These are phyloP conservation scores for Caracal caracal DNA, from an alignment of 2,113 vertebrate genomes.

Conservation along the genomic window DNA sequence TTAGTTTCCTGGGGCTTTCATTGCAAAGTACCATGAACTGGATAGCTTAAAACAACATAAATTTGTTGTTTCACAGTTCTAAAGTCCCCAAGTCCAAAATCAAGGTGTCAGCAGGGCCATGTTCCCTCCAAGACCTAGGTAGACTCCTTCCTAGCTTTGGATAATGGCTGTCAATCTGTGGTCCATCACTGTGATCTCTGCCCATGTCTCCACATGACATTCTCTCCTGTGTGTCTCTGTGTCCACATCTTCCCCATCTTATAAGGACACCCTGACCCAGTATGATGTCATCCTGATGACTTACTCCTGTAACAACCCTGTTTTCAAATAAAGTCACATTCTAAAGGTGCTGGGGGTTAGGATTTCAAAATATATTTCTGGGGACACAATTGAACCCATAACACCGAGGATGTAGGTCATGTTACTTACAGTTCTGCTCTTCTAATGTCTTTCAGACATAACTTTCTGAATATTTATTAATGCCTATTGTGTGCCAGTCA, in stretches of 20 bases:
- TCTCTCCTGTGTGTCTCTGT: neutral
- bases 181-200: neutral
- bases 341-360: neutral
- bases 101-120: neutral
- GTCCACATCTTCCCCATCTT: neutral
- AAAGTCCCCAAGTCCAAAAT: neutral
- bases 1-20: neutral
- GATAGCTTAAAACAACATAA: neutral
- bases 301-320: neutral
- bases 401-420: neutral
- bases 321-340: neutral
- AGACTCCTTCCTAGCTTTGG: neutral
- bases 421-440: neutral
- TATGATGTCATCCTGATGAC: neutral
- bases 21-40: neutral
- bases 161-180: neutral
- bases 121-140: neutral
- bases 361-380: neutral
- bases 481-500: neutral
- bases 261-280: neutral
- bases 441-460: neutral
- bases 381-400: neutral
- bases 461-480: neutral
- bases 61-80: neutral
- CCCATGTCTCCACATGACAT: neutral